Conservation (phyloP, 2,113 vertebrate species). For the Aegithalos caudatus region DNA sequence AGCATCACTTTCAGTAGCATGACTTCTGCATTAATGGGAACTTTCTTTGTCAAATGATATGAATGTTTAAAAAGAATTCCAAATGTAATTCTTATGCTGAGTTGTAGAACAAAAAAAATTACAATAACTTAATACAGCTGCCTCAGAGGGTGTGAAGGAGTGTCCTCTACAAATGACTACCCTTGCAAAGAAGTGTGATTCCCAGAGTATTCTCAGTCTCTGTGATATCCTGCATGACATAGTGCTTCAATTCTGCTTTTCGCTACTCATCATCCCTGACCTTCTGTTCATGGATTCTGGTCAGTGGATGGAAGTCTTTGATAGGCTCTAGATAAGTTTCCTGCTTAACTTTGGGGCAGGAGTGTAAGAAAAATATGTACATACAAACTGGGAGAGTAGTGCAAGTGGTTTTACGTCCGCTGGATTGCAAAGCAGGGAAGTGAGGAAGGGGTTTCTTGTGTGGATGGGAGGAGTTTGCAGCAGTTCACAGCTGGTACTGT, state of each 20-base stretch:
- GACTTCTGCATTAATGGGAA: neutral
- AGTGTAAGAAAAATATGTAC: neutral
- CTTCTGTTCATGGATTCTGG: neutral
- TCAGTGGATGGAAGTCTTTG: neutral
- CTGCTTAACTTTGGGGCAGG: neutral
- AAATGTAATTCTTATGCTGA: neutral
- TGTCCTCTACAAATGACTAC: neutral
- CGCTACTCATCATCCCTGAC: neutral
- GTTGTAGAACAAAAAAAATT: neutral
- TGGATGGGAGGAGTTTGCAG: neutral
- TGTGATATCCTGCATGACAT: neutral
- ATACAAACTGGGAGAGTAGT: neutral
- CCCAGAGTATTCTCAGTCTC: neutral
- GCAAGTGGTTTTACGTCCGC: neutral
- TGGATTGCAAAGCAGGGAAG: neutral
- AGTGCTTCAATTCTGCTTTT: neutral
- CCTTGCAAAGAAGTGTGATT: neutral
- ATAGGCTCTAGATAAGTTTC: neutral
- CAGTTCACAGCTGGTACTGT: neutral
- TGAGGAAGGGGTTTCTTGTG: neutral
- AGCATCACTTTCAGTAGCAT: neutral
- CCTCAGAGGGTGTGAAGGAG: neutral
- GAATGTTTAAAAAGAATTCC: conserved; percentile 41
- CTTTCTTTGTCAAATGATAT: conserved; percentile 23
- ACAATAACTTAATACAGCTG: neutral